Percentiles rank a stretch among this genome's conserved stretches.
These are phyloP conservation scores for Macrobrachium rosenbergii DNA, from an alignment of 1,140 invertebrate genomes.

Conservation along the genomic window DNA sequence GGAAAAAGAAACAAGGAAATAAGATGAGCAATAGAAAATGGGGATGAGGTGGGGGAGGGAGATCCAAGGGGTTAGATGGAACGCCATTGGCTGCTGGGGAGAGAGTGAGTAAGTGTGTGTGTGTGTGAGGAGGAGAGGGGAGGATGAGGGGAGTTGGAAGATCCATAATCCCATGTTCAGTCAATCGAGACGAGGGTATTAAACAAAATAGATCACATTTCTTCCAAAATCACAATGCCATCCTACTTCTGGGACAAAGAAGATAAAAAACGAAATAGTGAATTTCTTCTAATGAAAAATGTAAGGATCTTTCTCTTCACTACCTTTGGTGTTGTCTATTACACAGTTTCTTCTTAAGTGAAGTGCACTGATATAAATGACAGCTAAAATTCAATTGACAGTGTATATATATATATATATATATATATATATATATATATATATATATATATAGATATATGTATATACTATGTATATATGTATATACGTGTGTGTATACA, in stretches of 20 bases:
- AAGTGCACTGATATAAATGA: too few relatives aligned
- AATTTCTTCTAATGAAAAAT: constrained; percentile 25
- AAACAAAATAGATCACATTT: constrained; percentile 54
- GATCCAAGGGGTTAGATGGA: not conserved
- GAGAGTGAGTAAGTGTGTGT: not conserved
- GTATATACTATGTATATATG: too few relatives aligned
- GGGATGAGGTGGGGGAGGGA: not conserved
- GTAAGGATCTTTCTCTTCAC: too few relatives aligned
- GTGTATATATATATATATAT: too few relatives aligned
- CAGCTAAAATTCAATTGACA: too few relatives aligned
- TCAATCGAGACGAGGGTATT: constrained; percentile 45
- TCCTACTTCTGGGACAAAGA: constrained; percentile 30
- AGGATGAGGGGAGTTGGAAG: not conserved
- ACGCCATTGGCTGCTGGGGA: not conserved
- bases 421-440: too few relatives aligned
- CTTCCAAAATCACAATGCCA: constrained; percentile 43
- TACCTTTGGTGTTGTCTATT: too few relatives aligned
- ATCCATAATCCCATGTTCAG: constrained; percentile 27
- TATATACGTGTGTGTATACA: too few relatives aligned
- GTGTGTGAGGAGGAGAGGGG: not conserved
- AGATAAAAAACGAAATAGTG: constrained; percentile 11
- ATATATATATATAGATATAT: too few relatives aligned
- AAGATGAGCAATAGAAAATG: not conserved
- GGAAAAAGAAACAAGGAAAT: not conserved
- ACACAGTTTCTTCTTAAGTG: too few relatives aligned